A percentile compares a stretch with the other conserved stretches of the same genome.
phyloP scores from a whole-genome alignment of 1,140 invertebrate species.

The Neuroterus valhalla region DNA sequence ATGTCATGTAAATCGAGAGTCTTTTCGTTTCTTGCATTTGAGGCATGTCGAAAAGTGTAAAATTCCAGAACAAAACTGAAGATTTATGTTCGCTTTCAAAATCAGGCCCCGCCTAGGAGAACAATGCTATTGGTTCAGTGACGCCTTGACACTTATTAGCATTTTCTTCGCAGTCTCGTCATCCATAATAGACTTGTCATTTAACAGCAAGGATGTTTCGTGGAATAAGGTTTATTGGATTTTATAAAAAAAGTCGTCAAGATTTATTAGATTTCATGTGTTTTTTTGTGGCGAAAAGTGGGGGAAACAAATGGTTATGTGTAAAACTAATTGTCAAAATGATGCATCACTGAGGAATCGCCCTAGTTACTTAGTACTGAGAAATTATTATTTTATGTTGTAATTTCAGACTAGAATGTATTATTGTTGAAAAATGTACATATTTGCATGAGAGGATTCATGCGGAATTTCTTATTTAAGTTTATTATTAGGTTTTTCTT shows the following conservation, averaged over 20 bases:
- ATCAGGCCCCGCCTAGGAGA: constrained; percentile 24
- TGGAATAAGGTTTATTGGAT: not conserved
- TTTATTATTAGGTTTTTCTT: too few relatives aligned
- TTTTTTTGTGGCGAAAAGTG: not conserved
- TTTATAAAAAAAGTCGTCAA: not conserved
- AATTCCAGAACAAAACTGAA: constrained; percentile 21
- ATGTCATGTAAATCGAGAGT: not conserved
- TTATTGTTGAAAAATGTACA: not conserved
- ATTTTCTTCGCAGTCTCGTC: constrained; percentile 3
- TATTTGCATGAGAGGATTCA: not conserved
- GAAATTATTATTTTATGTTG: not conserved
- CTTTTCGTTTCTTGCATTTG: not conserved
- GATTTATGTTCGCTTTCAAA: constrained; percentile 20
- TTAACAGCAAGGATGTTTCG: constrained; percentile 17
- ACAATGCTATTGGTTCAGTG: constrained; percentile 24
- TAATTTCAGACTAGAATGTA: not conserved
- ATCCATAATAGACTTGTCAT: constrained; percentile 22
- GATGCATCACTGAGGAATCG: not conserved
- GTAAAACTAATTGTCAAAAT: not conserved
- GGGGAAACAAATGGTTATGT: not conserved
- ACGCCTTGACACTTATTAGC: constrained; percentile 25
- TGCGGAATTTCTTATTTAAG: too few relatives aligned
- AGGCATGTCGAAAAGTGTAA: constrained; percentile 21
- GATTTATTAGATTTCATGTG: not conserved
- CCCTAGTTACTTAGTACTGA: not conserved